A percentile compares a stretch with the other conserved stretches of the same genome.
Evolutionary conservation across 2,797 vertebrate genomes (phyloP).

Genomic region (Uromys caudimaculatus): DNA sequence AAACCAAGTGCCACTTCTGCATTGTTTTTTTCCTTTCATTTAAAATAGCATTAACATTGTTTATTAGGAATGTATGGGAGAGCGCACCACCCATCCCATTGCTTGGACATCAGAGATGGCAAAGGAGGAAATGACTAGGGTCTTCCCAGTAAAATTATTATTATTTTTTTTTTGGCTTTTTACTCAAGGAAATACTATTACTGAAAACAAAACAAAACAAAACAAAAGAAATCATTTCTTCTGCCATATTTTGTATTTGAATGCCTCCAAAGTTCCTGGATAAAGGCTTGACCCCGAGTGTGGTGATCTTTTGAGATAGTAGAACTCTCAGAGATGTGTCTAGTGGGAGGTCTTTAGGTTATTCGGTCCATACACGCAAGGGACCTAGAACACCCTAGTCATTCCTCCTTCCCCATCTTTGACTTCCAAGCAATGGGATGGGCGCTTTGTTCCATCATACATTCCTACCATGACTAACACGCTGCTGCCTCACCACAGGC

Average conservation of each 20-base stretch:
- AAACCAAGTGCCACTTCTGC: neutral
- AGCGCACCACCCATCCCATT: neutral
- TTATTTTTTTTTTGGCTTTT: neutral
- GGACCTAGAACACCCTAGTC: too few species aligned
- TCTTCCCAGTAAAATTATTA: neutral
- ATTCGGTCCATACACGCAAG: too few species aligned
- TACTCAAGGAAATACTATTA: neutral
- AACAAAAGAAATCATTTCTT: neutral
- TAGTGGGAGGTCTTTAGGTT: neutral
- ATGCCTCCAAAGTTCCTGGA: neutral
- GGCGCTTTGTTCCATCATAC: accelerated
- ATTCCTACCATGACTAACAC: neutral
- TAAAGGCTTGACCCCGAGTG: neutral
- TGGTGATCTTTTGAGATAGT: too few species aligned
- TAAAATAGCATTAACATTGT: neutral
- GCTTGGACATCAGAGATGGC: neutral
- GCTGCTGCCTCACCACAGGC: neutral
- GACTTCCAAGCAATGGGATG: too few species aligned
- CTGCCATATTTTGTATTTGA: neutral
- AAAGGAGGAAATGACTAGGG: neutral
- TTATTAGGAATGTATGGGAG: neutral
- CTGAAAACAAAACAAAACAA: neutral
- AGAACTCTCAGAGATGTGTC: neutral
- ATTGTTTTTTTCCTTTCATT: neutral
- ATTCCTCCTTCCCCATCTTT: too few species aligned